Evolutionary conservation across 2,888 invertebrate species (phyloP).

Genomic region (Polymixis flavicincta): DNA sequence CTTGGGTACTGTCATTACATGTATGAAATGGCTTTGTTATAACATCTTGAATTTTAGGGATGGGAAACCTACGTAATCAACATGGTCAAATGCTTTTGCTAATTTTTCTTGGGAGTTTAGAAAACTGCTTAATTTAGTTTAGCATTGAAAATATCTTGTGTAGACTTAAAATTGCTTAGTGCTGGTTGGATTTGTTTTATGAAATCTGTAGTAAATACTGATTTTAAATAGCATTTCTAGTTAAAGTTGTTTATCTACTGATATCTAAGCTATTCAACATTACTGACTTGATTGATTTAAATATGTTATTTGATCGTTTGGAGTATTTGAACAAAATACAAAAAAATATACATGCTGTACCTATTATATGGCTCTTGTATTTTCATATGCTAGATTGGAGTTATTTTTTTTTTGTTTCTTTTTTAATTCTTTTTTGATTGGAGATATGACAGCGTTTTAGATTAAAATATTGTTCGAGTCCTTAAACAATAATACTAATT

Average conservation of each 20-base stretch:
- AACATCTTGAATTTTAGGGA: neutral
- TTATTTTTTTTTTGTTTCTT: too few species aligned
- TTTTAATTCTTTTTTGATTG: too few species aligned
- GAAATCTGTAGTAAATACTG: neutral
- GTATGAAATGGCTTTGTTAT: neutral
- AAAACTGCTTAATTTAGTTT: neutral
- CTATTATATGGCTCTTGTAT: neutral
- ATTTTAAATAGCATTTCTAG: neutral
- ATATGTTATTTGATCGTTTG: neutral
- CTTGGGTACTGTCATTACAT: neutral
- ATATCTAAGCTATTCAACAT: neutral
- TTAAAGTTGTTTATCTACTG: neutral
- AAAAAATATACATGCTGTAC: neutral
- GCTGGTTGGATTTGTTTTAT: neutral
- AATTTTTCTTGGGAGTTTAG: neutral
- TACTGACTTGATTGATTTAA: neutral
- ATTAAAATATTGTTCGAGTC: neutral
- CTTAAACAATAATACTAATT: neutral
- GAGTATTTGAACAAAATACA: neutral
- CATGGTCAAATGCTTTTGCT: slow-evolving; percentile 19
- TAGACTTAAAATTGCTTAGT: neutral
- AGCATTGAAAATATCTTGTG: neutral
- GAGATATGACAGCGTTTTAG: neutral
- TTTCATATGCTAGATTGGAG: neutral
- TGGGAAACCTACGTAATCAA: neutral